Conservation (phyloP, 2,113 vertebrate genomes). For the Mystacornis crossleyi region DNA sequence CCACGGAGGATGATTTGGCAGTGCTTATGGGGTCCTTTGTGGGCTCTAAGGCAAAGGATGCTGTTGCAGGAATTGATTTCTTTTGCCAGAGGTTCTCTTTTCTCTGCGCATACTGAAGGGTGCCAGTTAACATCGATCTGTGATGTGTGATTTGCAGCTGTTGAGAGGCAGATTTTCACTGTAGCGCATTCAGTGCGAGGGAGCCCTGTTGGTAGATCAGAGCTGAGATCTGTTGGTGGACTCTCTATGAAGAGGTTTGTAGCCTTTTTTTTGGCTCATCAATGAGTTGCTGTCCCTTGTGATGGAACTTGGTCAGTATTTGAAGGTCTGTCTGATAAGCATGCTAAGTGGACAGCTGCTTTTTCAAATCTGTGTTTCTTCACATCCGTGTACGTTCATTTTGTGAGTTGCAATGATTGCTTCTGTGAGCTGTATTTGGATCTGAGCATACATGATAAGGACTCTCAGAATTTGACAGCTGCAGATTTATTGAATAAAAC, state of each 20-base stretch:
- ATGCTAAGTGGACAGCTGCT: not conserved
- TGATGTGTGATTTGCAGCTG: not conserved
- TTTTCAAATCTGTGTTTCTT: not conserved
- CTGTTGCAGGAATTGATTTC: not conserved
- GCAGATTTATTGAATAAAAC: not conserved
- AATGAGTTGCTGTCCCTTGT: not conserved
- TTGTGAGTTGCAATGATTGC: not conserved
- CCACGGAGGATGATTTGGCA: not conserved
- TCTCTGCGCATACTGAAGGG: not conserved
- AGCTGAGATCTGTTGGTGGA: not conserved
- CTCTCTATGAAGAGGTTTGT: not conserved
- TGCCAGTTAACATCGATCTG: not conserved
- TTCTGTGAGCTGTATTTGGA: not conserved
- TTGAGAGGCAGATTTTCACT: not conserved
- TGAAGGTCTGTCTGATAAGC: not conserved
- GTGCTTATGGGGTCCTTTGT: not conserved
- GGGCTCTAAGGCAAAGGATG: not conserved
- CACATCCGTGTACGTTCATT: not conserved
- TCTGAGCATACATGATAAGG: not conserved
- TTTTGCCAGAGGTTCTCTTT: not conserved
- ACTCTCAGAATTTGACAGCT: not conserved
- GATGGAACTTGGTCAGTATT: not conserved
- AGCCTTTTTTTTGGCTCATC: not conserved
- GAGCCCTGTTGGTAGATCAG: not conserved
- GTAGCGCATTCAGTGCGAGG: not conserved